A percentile compares a stretch with the other conserved stretches of the same genome.
Evolutionary conservation across 1,140 invertebrate genomes (phyloP).

Genomic region (Drosophila serrata): DNA sequence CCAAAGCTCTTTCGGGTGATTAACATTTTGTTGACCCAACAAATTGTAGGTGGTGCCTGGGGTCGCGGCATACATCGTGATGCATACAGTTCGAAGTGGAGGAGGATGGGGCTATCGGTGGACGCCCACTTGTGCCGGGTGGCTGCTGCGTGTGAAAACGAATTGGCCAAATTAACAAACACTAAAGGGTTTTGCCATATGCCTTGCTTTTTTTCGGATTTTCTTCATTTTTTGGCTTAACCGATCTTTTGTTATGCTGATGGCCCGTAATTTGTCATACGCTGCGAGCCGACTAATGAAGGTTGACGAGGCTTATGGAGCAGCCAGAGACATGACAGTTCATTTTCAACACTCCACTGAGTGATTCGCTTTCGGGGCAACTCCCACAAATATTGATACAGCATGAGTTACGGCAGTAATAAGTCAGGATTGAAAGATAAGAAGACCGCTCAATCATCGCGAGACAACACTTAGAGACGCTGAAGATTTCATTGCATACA

Average conservation of each 20-base stretch:
- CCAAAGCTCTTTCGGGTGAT: constrained; percentile 55
- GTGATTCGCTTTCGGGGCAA: constrained; percentile 22
- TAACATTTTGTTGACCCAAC: constrained; percentile 66
- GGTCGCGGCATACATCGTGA: constrained; percentile 1
- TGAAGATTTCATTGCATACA: constrained; percentile 21
- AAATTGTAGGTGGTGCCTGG: constrained; percentile 52
- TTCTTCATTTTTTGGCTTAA: constrained; percentile 46
- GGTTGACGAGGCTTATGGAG: constrained; percentile 52
- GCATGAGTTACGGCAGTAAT: constrained; percentile 36
- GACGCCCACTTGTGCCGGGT: constrained; percentile 59
- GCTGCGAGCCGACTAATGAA: constrained; percentile 35
- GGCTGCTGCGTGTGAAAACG: constrained; percentile 69
- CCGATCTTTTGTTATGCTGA: constrained; percentile 73
- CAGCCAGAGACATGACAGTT: constrained; percentile 88
- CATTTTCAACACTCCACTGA: constrained; percentile 52
- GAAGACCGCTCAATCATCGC: constrained; percentile 13
- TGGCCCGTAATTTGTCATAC: constrained; percentile 67
- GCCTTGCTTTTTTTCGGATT: constrained; percentile 31
- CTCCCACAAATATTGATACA: constrained; percentile 47
- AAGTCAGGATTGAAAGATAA: constrained; percentile 2
- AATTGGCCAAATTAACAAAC: constrained; percentile 59
- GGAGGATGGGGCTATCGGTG: constrained; percentile 6
- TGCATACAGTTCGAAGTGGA: not conserved
- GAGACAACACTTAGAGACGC: not conserved
- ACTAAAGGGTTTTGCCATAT: constrained; percentile 58